A percentile compares a stretch with the other conserved stretches of the same genome.
Evolutionary conservation across 2,797 vertebrate species (phyloP).

Genomic region (Knipowitschia caucasica): DNA sequence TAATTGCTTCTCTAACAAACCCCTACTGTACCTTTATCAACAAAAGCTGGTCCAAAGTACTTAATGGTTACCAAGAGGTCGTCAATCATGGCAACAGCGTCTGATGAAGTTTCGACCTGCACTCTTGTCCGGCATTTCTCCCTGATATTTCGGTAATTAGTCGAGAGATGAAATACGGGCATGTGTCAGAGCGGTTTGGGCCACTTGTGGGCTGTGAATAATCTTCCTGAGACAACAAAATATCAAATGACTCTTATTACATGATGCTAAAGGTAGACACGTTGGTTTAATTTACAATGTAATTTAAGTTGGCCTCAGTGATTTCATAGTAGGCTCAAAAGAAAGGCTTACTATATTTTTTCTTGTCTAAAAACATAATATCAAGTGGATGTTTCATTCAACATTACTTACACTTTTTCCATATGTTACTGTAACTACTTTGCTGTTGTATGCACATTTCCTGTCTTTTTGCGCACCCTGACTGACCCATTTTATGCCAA

Average conservation of each 20-base stretch:
- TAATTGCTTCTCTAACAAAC: constrained; percentile 57
- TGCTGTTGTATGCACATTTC: too few species aligned
- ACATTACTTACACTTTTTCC: too few species aligned
- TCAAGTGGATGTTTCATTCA: too few species aligned
- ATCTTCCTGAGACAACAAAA: constrained; percentile 39
- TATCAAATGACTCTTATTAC: constrained; percentile 47
- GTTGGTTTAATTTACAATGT: not conserved
- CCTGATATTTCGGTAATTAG: constrained; percentile 53
- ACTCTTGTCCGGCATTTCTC: constrained; percentile 44
- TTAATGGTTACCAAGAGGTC: constrained; percentile 48
- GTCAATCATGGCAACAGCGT: constrained; percentile 54
- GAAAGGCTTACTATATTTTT: too few species aligned
- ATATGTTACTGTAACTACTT: too few species aligned
- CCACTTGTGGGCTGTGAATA: constrained; percentile 51
- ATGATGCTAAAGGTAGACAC: constrained; percentile 34
- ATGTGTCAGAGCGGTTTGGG: constrained; percentile 28
- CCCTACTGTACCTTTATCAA: constrained; percentile 52
- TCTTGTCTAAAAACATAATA: too few species aligned
- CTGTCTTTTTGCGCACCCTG: too few species aligned
- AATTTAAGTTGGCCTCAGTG: not conserved
- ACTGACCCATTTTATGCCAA: too few species aligned
- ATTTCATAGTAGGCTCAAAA: too few species aligned
- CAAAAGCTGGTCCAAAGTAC: constrained; percentile 47
- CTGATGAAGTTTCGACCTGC: constrained; percentile 51
- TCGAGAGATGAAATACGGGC: constrained; percentile 52